Conservation (phyloP, 2,888 invertebrate genomes). For the Drosophila quinaria region DNA sequence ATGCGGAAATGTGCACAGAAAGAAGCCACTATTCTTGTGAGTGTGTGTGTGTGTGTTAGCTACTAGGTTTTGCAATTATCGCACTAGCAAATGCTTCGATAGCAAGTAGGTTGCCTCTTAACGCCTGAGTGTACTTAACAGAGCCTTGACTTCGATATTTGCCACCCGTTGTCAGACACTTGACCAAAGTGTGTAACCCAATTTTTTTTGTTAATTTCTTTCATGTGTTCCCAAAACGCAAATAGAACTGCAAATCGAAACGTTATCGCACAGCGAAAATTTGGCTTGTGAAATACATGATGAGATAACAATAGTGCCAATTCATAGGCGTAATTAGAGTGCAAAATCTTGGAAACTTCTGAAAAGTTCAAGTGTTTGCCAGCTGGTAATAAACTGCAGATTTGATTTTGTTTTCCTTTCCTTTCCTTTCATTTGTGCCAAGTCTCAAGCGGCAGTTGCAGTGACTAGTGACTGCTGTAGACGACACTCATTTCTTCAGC, state of each 20-base stretch:
- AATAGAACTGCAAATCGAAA: conserved; percentile 22
- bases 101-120: conserved; percentile 28
- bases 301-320: conserved; percentile 16
- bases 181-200: conserved; percentile 45
- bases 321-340: conserved; percentile 25
- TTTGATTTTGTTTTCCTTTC: conserved; percentile 29
- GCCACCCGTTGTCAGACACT: conserved; percentile 8
- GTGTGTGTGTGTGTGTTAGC: conserved; percentile 14
- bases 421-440: conserved; percentile 11
- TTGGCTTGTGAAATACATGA: conserved; percentile 1
- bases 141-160: conserved; percentile 53
- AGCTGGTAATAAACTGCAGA: conserved; percentile 36
- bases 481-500: conserved; percentile 60
- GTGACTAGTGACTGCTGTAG: conserved; percentile 25
- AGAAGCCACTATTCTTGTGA: conserved; percentile 12
- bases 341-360: conserved; percentile 5
- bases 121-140: conserved; percentile 53
- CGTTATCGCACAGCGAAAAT: conserved; percentile 22
- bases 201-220: conserved; percentile 58
- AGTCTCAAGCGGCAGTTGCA: conserved; percentile 36
- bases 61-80: conserved; percentile 68
- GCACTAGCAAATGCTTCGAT: conserved; percentile 69
- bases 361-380: conserved; percentile 28
- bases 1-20: conserved; percentile 60
- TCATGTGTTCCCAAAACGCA: conserved; percentile 13